These are phyloP conservation scores for Macrostomum cliftonense DNA, from an alignment of 2,888 invertebrate genomes.

Conservation along the genomic window DNA sequence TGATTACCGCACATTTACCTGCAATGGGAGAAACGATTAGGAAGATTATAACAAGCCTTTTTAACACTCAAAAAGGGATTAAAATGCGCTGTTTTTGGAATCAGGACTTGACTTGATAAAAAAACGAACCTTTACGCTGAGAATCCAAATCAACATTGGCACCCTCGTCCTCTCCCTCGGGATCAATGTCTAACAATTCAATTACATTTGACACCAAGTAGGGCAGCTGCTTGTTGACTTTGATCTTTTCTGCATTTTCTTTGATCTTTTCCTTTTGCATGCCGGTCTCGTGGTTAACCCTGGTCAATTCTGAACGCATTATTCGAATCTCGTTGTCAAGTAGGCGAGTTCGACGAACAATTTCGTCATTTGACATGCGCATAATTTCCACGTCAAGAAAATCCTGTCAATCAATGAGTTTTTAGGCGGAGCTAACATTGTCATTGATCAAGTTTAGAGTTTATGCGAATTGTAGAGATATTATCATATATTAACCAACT, in stretches of 20 bases:
- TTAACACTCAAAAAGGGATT: no score
- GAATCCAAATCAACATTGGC: slow-evolving; percentile 95
- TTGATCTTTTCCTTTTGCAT: slow-evolving; percentile 93
- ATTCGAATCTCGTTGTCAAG: slow-evolving; percentile 83
- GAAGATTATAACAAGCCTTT: no score
- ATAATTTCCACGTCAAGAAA: slow-evolving; percentile 45
- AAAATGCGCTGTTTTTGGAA: no score
- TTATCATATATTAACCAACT: no score
- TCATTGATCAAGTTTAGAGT: no score
- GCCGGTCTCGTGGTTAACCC: slow-evolving; percentile 85
- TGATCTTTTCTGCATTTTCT: slow-evolving; percentile 94
- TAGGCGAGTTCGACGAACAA: slow-evolving; percentile 75
- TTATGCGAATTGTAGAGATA: no score
- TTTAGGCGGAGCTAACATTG: no score
- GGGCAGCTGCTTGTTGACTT: slow-evolving; percentile 94
- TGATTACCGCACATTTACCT: slow-evolving; percentile 99
- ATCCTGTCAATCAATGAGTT: no score
- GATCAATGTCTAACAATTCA: slow-evolving; percentile 41
- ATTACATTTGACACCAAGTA: slow-evolving; percentile 97
- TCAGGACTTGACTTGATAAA: no score
- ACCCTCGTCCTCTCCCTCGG: slow-evolving; percentile 77
- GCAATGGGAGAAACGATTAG: slow-evolving; percentile 51
- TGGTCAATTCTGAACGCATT: slow-evolving; percentile 95
- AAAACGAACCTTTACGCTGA: slow-evolving; percentile 60
- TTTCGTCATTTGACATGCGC: slow-evolving; percentile 83